Evolutionary conservation across 2,113 vertebrate species (phyloP).

Genomic region (Recurvirostra avosetta): DNA sequence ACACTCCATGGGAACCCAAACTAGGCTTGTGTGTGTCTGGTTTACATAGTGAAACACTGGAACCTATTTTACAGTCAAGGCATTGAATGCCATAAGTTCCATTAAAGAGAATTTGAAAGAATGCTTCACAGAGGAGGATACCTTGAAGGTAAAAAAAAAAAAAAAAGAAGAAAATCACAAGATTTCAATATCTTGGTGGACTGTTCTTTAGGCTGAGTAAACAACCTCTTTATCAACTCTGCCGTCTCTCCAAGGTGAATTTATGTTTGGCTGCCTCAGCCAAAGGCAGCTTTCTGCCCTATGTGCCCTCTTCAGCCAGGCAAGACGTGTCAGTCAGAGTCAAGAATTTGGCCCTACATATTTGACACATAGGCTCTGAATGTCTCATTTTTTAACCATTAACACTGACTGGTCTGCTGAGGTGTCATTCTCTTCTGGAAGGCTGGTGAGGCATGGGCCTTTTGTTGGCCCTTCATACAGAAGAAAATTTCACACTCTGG

Average conservation of each 20-base stretch:
- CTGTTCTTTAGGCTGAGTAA: not conserved
- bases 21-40: not conserved
- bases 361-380: slow-evolving; percentile 43
- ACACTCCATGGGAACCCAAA: not conserved
- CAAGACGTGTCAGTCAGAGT: not conserved
- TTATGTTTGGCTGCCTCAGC: not conserved
- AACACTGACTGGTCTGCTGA: not conserved
- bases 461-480: slow-evolving; percentile 2
- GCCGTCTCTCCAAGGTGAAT: not conserved
- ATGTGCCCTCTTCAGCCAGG: not conserved
- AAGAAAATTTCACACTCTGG: slow-evolving; percentile 5
- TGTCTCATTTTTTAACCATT: slow-evolving; percentile 4
- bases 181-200: not conserved
- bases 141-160: not conserved
- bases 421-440: not conserved
- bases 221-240: not conserved
- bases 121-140: not conserved
- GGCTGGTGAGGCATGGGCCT: not conserved
- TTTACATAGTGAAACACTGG: not conserved
- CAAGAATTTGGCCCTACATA: not conserved
- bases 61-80: not conserved
- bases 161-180: not conserved
- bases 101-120: not conserved
- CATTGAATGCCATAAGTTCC: not conserved
- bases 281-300: not conserved